These are phyloP conservation scores for Florisuga fusca DNA, from an alignment of 2,797 vertebrate genomes.

Conservation along the genomic window DNA sequence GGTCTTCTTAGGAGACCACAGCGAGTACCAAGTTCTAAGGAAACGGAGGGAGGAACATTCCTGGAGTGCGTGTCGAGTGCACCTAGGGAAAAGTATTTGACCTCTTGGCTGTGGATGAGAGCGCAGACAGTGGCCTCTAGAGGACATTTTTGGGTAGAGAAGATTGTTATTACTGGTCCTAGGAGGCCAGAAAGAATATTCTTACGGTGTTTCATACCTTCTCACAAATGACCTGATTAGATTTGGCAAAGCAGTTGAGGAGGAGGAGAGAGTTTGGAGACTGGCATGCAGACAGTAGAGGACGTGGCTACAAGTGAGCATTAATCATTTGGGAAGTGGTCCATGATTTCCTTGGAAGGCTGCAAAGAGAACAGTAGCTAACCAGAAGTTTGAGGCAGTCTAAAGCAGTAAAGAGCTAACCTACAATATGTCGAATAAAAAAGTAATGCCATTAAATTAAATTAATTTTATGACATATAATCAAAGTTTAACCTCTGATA, in stretches of 20 bases:
- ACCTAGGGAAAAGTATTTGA: not conserved
- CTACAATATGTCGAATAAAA: not conserved
- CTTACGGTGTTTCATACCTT: not conserved
- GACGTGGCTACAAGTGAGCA: not conserved
- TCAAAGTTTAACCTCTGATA: not conserved
- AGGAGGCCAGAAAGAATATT: not conserved
- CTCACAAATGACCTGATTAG: not conserved
- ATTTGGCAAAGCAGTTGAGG: not conserved
- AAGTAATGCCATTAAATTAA: not conserved
- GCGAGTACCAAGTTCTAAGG: not conserved
- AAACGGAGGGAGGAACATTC: not conserved
- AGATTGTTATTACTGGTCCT: not conserved
- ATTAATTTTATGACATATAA: not conserved
- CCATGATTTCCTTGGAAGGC: not conserved
- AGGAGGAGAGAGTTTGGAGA: not conserved
- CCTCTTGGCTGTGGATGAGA: not conserved
- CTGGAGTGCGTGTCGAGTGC: not conserved
- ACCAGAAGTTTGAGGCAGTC: not conserved
- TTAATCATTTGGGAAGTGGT: not conserved
- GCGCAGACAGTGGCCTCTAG: conserved; percentile 62
- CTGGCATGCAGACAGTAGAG: not conserved
- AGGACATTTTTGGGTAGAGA: conserved; percentile 27
- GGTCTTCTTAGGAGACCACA: not conserved
- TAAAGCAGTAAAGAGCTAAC: not conserved
- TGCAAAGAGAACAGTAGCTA: not conserved